Conservation (phyloP, 2,888 invertebrate species). For the Apodemia hepburni region DNA sequence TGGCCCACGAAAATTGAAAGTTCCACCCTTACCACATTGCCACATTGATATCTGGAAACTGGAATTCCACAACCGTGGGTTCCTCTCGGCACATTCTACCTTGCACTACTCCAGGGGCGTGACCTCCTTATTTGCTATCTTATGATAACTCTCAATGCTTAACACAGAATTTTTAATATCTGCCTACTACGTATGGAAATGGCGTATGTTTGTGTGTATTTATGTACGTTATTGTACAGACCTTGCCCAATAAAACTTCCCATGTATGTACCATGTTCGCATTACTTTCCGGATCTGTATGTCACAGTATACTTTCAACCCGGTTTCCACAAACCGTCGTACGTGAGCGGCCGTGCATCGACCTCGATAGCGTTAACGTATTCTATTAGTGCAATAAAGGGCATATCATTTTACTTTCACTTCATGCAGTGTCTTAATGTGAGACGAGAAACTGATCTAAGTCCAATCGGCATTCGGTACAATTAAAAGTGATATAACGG, state of each 20-base stretch:
- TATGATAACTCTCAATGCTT: too few species aligned
- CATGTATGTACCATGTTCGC: neutral
- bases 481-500: slow-evolving; percentile 2
- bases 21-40: too few species aligned
- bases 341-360: slow-evolving; percentile 5
- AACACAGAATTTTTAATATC: too few species aligned
- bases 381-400: slow-evolving; percentile 11
- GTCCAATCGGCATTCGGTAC: neutral
- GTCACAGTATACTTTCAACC: slow-evolving; percentile 12
- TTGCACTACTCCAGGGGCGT: too few species aligned
- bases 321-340: slow-evolving; percentile 9
- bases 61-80: too few species aligned
- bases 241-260: neutral
- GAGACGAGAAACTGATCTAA: slow-evolving; percentile 8
- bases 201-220: too few species aligned
- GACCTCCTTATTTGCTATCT: too few species aligned
- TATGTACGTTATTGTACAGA: neutral
- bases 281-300: slow-evolving; percentile 8
- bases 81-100: too few species aligned
- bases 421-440: neutral
- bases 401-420: slow-evolving; percentile 13
- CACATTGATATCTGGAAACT: too few species aligned
- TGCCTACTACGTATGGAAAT: too few species aligned
- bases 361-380: slow-evolving; percentile 6
- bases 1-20: too few species aligned